Base-by-base conservation (phyloP, 2,113 vertebrate genomes). In the Dicerorhinus sumatrensis region DNA sequence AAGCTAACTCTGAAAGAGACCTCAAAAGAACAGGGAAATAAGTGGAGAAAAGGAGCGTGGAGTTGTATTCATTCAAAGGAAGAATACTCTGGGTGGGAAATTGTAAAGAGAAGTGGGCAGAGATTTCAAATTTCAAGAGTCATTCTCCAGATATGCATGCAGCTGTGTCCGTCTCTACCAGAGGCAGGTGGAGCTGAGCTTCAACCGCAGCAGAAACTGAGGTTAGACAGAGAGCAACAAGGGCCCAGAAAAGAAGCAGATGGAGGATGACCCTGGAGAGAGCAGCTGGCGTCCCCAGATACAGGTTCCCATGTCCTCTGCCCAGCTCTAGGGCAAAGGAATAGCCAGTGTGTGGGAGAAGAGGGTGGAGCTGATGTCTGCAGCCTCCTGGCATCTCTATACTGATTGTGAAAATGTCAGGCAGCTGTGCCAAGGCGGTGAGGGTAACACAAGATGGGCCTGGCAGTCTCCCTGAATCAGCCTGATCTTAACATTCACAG, bases 401-500 rank as follows among this genome's bases (percentile, higher is more conserved):
- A n/a, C 46, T 5, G 36, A 84, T 80, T 75, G 85, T 97, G 93
- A 93, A 96, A 98, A 96, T 39, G 72, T 84, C 94, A 81, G 36
- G 89, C 14, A 2, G 31, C 65, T 46, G 23, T 95, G 95, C 97
- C 98, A 96, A 94, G 62, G 21, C 84, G 70, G 48, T 77, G 60
- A 97, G 72, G 84, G 87, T 77, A 91, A 92, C 21, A 82, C 46
- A 65, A 46, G 36, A 90, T 42, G 87, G 54, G 42, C 23, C 79
- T 89, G 77, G 83, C 81, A 56, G 36, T 84, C 36, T 79, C 79
- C 51, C 72, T 92, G 86, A 70, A 63, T 80, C 70, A 81, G 42
- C 48, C 69, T 69, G 4, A 73, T 92, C 54, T 93, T 56, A 93
- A 88, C 70, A 89, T 46, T 90, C 36, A 33, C 36, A 87, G 65